Evolutionary conservation across 2,888 invertebrate genomes (phyloP), one percentile per base, ranked within the genome.

Genomic region (Andrena minutula): DNA sequence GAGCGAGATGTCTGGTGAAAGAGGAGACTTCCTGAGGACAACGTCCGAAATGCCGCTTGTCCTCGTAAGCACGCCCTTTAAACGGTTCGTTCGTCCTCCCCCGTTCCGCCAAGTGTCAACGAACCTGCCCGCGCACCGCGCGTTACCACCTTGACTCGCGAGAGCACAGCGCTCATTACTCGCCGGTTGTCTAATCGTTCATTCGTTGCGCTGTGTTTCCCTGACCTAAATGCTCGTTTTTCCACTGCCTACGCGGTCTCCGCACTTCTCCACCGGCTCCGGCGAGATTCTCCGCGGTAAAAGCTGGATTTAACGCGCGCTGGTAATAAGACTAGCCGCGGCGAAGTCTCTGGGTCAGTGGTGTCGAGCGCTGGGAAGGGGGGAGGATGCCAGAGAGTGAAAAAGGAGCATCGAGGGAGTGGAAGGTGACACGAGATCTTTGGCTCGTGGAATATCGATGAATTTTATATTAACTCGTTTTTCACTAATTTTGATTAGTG

Each of bases 181-280:
- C 51, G 56, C 60, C 6, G 56, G 23, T 60, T 35, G 84, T 85
- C 84, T 88, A 88, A 84, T 89, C 81, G 85, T 64, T 70, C 78
- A 86, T 83, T 89, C 85, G 70, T 75, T 70, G 78, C 78, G 47
- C 30, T 64, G 80, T 79, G 82, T 89, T 88, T 89, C 89, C 89
- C 89, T 89, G 89, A 89, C 89, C 89, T 83, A 86, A 71, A 89
- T 89, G 77, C 70, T 77, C 73, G 49, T 65, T 77, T 77, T 86
- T 79, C 63, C 65, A 41, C 79, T 82, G 35, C 83, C 78, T 65
- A 75, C 86, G 73, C 77, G 47, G 23, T 66, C 23, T 56, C 23
- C 23, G 23, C 23, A 26, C 32, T 16, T 16, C 20, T 26, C 47
- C 35, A 30, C 28, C 20, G 16, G 84, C 47, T 51, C 10, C 66